phyloP scores from a whole-genome alignment of 1,140 invertebrate species.

The Melipona quadrifasciata region DNA sequence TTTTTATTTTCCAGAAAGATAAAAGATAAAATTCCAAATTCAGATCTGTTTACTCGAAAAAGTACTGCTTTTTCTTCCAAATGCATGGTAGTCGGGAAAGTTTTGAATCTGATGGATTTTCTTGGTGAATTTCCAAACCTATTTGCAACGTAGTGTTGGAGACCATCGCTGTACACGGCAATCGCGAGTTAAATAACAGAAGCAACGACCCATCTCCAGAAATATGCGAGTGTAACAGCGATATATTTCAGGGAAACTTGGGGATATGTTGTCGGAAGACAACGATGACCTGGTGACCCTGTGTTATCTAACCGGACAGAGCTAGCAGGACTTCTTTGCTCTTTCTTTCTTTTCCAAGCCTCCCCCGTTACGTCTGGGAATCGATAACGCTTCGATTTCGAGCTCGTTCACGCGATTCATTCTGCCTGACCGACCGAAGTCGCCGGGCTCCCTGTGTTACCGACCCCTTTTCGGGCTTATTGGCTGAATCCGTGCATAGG shows the following conservation, averaged over 20 bases:
- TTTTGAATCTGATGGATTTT: not conserved
- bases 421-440: constrained; percentile 28
- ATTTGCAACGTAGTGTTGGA: not conserved
- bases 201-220: constrained; percentile 11
- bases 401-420: constrained; percentile 1
- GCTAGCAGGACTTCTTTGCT: constrained; percentile 7
- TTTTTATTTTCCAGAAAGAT: not conserved
- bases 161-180: not conserved
- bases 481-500: constrained; percentile 22
- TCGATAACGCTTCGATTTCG: constrained; percentile 24
- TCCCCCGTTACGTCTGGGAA: not conserved
- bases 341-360: not conserved
- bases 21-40: not conserved
- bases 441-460: constrained; percentile 20
- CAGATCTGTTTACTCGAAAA: not conserved
- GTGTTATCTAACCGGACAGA: constrained; percentile 43
- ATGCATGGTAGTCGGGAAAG: not conserved
- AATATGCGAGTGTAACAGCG: constrained; percentile 20
- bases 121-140: no score
- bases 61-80: not conserved
- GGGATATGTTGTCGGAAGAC: constrained; percentile 45
- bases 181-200: constrained; percentile 31
- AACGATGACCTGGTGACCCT: constrained; percentile 61
- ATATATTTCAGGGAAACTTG: constrained; percentile 7
- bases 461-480: constrained; percentile 20